phyloP scores from a whole-genome alignment of 2,113 vertebrate species.

The Stegastes partitus region DNA sequence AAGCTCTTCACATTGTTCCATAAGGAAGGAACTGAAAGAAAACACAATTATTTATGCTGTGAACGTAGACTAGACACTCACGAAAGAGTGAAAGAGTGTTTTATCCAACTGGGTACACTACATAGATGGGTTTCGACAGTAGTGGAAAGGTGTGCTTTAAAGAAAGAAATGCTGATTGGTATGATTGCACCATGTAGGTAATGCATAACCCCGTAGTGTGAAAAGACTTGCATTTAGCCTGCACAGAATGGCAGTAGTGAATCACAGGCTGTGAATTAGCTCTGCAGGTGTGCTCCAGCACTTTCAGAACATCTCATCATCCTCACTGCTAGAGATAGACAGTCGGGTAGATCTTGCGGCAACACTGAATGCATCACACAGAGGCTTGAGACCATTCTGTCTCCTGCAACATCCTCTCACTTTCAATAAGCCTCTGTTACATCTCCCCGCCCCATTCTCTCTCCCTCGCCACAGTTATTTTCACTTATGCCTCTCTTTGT shows the following conservation, averaged over 20 bases:
- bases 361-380: constrained; percentile 53
- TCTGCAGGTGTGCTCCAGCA: constrained; percentile 72
- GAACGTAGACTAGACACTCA: constrained; percentile 35
- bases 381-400: constrained; percentile 54
- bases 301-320: constrained; percentile 80
- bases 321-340: constrained; percentile 71
- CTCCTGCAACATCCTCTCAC: constrained; percentile 45
- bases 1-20: constrained; percentile 15
- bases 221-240: constrained; percentile 65
- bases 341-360: constrained; percentile 56
- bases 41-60: constrained; percentile 33
- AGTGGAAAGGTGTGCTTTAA: constrained; percentile 49
- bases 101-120: neutral
- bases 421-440: constrained; percentile 51
- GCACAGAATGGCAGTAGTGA: constrained; percentile 41
- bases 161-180: constrained; percentile 73
- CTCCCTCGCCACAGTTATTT: constrained; percentile 24
- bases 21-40: constrained; percentile 14
- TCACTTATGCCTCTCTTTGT: constrained; percentile 53
- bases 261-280: constrained; percentile 78
- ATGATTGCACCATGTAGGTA: constrained; percentile 61
- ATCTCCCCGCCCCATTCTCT: constrained; percentile 21
- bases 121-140: constrained; percentile 28
- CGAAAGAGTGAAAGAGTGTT: constrained; percentile 12
- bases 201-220: constrained; percentile 47